Evolutionary conservation across 2,113 vertebrate genomes (phyloP), one percentile per base, ranked within the genome.

Genomic region (Lasiurus cinereus): DNA sequence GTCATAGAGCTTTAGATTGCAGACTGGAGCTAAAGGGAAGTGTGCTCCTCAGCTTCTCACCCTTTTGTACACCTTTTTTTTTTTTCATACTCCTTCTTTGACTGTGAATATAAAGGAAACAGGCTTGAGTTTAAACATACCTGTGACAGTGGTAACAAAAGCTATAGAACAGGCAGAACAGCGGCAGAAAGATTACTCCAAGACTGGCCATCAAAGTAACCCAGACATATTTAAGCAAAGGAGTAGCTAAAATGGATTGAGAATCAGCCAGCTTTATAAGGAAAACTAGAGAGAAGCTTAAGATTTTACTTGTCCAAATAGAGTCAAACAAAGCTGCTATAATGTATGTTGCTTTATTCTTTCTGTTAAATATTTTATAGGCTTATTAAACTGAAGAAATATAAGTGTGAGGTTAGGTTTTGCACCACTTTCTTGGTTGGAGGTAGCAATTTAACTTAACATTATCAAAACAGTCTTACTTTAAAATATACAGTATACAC

Each of bases 301-400:
- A 69, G 48, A 13, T 83, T 70, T 93, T 77, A 46, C 31, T 86
- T 88, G 66, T 72, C 77, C 84, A 88, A 96, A 69, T 29, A 83
- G 64, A 96, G 62, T 48, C 59, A 72, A 59, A 83, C 33, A 74
- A 88, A 84, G 43, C 66, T 27, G 12, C 39, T 56, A 0, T 24
- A 64, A 27, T n/a, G n/a, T 84, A 82, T 16, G 83, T 19, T 15
- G 39, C 67, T 85, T 95, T 76, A 85, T 84, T 73, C 33, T 64
- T 93, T 90, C 16, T 77, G 52, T 80, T 94, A 90, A 96, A 91
- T 31, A 88, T 93, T 88, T 90, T 93, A 78, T 73, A 96, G 21
- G n/a, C 52, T 93, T 93, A 90, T 39, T 91, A 97, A 95, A 73
- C 59, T 85, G 39, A 93, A 94, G 76, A 96, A 84, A 90, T 48